phyloP scores from a whole-genome alignment of 92 coral and sea anemone species.

The Phymanthus crucifer region DNA sequence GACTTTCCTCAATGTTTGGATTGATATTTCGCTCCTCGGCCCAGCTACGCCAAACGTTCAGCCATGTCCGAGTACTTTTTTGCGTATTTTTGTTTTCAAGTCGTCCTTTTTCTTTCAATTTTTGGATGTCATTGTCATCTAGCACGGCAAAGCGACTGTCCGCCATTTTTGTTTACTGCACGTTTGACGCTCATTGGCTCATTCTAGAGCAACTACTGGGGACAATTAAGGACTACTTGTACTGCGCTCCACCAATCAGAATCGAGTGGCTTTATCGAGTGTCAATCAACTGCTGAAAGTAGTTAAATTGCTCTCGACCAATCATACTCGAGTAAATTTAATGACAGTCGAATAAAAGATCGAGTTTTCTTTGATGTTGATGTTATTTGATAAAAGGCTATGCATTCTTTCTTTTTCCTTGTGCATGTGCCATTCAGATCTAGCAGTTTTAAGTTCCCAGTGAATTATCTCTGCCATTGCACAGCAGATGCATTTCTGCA shows the following conservation, averaged over 20 bases:
- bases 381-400: too few relatives aligned
- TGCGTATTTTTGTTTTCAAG: background rate
- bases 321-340: background rate
- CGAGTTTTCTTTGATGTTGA: too few relatives aligned
- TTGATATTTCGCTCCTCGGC: background rate
- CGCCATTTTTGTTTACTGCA: background rate
- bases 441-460: too few relatives aligned
- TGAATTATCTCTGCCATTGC: too few relatives aligned
- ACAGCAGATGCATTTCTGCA: too few relatives aligned
- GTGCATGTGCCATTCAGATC: too few relatives aligned
- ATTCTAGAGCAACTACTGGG: background rate
- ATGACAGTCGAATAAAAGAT: too few relatives aligned
- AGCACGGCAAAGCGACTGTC: background rate
- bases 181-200: background rate
- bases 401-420: too few relatives aligned
- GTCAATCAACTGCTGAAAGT: background rate
- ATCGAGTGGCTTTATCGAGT: background rate
- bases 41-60: constrained; percentile 2
- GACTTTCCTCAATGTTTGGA: background rate
- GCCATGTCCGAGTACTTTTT: background rate
- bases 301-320: background rate
- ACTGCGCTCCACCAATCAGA: background rate
- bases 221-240: too few relatives aligned
- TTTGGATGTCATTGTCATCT: background rate
- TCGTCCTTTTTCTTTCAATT: background rate